phyloP scores from a whole-genome alignment of 2,113 vertebrate genomes.

The Caretta caretta region DNA sequence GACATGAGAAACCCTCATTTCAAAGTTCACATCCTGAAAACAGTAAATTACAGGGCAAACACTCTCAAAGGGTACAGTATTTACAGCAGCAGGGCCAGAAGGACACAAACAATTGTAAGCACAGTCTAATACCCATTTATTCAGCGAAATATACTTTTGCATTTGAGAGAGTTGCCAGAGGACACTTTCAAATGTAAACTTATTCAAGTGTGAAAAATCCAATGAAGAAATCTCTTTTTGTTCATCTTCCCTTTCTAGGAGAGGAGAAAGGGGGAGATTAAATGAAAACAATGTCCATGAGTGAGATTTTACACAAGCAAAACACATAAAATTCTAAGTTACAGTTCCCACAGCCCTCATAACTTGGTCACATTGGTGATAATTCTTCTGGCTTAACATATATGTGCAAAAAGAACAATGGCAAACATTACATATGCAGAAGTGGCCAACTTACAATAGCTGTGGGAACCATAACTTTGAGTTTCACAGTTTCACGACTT shows the following conservation, averaged over 20 bases:
- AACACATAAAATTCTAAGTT: not conserved
- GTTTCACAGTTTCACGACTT: not conserved
- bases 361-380: not conserved
- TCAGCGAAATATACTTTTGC: not conserved
- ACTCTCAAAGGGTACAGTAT: not conserved
- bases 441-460: not conserved
- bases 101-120: not conserved
- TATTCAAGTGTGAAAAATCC: not conserved
- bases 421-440: not conserved
- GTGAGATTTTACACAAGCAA: not conserved
- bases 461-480: not conserved
- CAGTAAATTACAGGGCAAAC: not conserved
- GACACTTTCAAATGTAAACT: not conserved
- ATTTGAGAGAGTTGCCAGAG: not conserved
- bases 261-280: not conserved
- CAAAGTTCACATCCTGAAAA: not conserved
- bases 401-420: not conserved
- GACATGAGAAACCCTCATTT: not conserved
- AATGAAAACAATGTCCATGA: not conserved
- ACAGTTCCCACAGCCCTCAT: not conserved
- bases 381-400: not conserved
- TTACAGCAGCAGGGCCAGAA: not conserved
- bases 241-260: no score
- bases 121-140: not conserved
- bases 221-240: no score